phyloP scores from a whole-genome alignment of 2,113 vertebrate genomes.

The Sprattus sprattus region DNA sequence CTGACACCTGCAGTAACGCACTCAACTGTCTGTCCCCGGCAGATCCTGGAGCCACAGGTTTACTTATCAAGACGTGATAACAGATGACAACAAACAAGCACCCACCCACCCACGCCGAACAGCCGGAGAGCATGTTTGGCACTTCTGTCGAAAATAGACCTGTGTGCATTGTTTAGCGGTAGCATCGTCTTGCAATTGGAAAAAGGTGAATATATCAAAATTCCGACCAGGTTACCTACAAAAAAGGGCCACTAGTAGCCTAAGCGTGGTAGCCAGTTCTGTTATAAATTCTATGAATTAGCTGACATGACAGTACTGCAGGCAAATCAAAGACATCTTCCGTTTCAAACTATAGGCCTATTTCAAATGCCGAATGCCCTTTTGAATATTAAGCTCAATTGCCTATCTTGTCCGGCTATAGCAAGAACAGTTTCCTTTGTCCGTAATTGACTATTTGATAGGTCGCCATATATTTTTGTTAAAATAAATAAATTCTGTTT shows the following conservation, averaged over 20 bases:
- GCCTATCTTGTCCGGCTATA: no score
- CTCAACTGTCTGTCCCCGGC: slow-evolving; percentile 65
- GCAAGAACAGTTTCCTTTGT: no score
- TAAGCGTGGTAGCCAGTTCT: not conserved
- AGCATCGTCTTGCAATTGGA: not conserved
- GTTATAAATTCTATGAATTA: not conserved
- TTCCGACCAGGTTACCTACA: no score
- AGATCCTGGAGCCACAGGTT: slow-evolving; percentile 70
- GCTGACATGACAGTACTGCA: not conserved
- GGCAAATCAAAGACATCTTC: no score
- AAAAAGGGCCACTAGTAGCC: no score
- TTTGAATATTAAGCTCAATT: no score
- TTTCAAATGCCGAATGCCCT: not conserved
- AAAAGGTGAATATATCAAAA: not conserved
- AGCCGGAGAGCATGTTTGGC: slow-evolving; percentile 39
- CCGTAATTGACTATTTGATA: not conserved
- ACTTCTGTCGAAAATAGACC: slow-evolving; percentile 17
- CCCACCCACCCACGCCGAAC: slow-evolving; percentile 61
- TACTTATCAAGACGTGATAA: slow-evolving; percentile 75
- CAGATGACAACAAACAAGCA: slow-evolving; percentile 73
- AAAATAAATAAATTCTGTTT: not conserved
- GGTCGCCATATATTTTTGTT: not conserved
- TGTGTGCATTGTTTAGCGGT: not conserved
- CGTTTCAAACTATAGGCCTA: not conserved
- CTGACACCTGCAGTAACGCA: slow-evolving; percentile 69